Conservation (phyloP, 2,888 invertebrate species). For the Dasysyrphus tricinctus region DNA sequence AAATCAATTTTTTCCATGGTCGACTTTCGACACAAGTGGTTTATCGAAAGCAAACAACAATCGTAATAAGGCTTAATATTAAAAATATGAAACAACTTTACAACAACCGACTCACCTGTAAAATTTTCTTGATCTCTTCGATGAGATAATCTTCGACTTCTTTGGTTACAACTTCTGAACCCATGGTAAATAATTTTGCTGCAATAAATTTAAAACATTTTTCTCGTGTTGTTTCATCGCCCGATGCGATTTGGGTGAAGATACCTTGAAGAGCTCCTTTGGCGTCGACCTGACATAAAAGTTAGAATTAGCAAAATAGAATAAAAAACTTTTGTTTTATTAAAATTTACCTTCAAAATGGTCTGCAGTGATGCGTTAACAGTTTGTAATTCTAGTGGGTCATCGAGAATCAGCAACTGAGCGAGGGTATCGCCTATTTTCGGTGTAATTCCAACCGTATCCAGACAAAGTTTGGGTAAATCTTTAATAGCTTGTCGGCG, state of each 20-base stretch:
- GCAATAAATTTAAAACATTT: constrained; percentile 94
- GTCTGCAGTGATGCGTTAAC: constrained; percentile 93
- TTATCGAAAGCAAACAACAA: too few relatives aligned
- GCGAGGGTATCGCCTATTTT: constrained; percentile 96
- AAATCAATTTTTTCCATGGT: too few relatives aligned
- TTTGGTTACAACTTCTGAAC: constrained; percentile 90
- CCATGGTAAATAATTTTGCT: constrained; percentile 91
- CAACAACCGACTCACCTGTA: constrained; percentile 85
- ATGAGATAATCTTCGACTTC: constrained; percentile 94
- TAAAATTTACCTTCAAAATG: constrained; percentile 79
- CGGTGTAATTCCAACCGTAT: constrained; percentile 91
- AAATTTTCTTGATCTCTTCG: constrained; percentile 92
- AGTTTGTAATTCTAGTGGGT: constrained; percentile 91
- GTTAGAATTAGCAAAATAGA: background rate
- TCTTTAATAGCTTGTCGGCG: constrained; percentile 97
- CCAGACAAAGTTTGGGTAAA: constrained; percentile 93
- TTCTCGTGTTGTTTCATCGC: constrained; percentile 91
- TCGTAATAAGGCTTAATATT: too few relatives aligned
- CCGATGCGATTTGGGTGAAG: constrained; percentile 88
- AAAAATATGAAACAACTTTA: background rate
- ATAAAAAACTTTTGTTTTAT: background rate
- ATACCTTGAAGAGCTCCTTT: constrained; percentile 87
- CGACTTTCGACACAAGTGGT: too few relatives aligned
- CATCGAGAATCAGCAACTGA: constrained; percentile 94
- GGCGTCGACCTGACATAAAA: constrained; percentile 79